Conservation (phyloP, 2,113 vertebrate species). For the Origma solitaria region DNA sequence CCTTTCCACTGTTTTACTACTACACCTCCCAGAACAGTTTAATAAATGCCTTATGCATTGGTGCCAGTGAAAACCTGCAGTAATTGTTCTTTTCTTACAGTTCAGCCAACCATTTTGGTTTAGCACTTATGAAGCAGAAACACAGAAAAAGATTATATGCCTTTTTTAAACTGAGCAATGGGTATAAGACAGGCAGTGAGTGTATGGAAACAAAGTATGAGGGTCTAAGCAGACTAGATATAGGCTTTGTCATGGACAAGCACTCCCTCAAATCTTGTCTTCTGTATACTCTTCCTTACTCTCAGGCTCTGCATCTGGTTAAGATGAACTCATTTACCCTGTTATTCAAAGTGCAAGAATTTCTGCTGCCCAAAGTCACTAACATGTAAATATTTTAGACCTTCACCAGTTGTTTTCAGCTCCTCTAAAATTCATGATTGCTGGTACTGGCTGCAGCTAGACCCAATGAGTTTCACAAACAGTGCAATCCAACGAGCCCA, state of each 20-base stretch:
- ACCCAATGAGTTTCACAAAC: conserved; percentile 8
- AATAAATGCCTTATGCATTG: not conserved
- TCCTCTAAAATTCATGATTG: not conserved
- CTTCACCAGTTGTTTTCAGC: not conserved
- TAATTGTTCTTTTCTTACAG: not conserved
- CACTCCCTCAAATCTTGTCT: not conserved
- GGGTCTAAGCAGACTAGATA: not conserved
- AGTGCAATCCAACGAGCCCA: conserved; percentile 1
- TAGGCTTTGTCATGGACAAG: not conserved
- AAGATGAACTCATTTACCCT: not conserved
- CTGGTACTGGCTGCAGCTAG: not conserved
- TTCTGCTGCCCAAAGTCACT: not conserved
- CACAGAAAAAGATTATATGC: not conserved
- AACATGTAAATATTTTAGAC: not conserved
- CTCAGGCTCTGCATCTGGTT: not conserved
- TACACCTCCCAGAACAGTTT: not conserved
- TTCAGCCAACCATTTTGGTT: not conserved
- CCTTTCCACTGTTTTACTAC: not conserved
- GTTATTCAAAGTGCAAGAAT: not conserved
- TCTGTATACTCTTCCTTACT: not conserved
- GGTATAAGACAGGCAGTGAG: not conserved
- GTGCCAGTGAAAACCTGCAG: not conserved
- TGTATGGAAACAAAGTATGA: not conserved
- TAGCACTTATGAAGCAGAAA: not conserved
- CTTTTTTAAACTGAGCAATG: not conserved